Evolutionary conservation across 2,113 vertebrate species (phyloP).

Genomic region (Nettapus auritus): DNA sequence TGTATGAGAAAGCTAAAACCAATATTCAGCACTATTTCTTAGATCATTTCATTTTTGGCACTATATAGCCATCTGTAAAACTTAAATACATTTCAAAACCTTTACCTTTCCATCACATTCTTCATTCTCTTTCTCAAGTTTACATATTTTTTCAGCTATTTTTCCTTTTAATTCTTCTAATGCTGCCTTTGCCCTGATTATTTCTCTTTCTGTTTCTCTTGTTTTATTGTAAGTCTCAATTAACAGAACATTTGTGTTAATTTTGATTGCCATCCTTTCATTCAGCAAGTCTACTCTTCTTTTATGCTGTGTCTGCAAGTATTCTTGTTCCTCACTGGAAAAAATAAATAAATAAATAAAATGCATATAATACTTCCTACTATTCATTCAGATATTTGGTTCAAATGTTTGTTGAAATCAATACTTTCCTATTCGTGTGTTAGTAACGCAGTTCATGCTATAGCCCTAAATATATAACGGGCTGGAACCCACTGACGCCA

Average conservation of each 20-base stretch:
- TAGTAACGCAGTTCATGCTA: not conserved
- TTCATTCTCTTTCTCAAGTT: slow-evolving; percentile 47
- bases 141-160: slow-evolving; percentile 20
- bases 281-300: slow-evolving; percentile 65
- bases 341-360: not conserved
- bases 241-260: slow-evolving; percentile 30
- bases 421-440: rapidly evolving
- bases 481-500: not conserved
- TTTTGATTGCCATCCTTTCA: slow-evolving; percentile 62
- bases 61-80: not conserved
- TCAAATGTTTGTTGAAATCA: not conserved
- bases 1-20: not conserved
- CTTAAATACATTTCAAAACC: not conserved
- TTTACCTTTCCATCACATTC: slow-evolving; percentile 39
- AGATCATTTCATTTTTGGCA: not conserved
- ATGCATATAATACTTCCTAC: not conserved
- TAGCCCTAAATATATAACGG: not conserved
- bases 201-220: slow-evolving; percentile 43
- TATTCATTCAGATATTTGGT: not conserved
- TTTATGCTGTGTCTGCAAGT: not conserved
- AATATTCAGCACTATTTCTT: not conserved
- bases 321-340: slow-evolving; percentile 60
- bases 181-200: not conserved
- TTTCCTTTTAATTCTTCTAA: slow-evolving; percentile 27
- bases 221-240: slow-evolving; percentile 55